Percentiles rank a stretch among this genome's conserved stretches.
These are phyloP conservation scores for Aurelia sp. DNA, from an alignment of 30 jellyfish, hydroid and myxozoan species.

Conservation along the genomic window DNA sequence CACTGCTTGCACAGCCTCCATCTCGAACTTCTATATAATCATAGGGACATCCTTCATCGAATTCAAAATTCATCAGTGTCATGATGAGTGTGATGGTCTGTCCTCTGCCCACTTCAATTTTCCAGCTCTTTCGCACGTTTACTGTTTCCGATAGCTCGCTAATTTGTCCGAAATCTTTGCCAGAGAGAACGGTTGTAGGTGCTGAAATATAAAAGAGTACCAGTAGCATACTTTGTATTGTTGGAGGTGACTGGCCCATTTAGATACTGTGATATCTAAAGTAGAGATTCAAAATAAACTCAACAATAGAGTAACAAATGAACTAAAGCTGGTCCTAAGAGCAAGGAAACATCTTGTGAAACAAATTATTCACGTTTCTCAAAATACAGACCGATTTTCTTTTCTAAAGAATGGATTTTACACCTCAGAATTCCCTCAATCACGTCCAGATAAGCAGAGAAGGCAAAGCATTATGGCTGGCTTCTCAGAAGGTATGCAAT, in stretches of 20 bases:
- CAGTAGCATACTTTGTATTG: neutral
- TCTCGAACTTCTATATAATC: constrained; percentile 70
- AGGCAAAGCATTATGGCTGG: too few species aligned
- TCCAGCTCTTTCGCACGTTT: constrained; percentile 26
- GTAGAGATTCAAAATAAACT: too few species aligned
- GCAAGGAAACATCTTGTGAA: too few species aligned
- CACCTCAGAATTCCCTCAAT: too few species aligned
- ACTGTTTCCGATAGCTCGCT: constrained; percentile 17
- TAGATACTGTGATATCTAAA: too few species aligned
- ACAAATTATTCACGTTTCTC: too few species aligned
- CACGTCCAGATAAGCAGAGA: too few species aligned
- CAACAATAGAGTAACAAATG: too few species aligned
- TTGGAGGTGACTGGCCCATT: neutral
- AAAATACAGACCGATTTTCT: too few species aligned
- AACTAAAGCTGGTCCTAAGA: too few species aligned
- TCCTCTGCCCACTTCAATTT: constrained; percentile 29
- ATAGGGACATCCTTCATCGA: constrained; percentile 74
- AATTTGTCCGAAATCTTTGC: constrained; percentile 29
- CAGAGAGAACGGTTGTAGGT: neutral
- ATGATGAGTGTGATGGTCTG: constrained; percentile 25
- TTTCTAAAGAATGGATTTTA: too few species aligned
- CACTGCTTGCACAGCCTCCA: constrained; percentile 42
- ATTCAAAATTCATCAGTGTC: constrained; percentile 39
- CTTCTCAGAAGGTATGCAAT: too few species aligned
- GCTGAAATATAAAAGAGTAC: neutral